Conservation (phyloP, 1,140 invertebrate genomes). For the Belonocnema kinseyi region DNA sequence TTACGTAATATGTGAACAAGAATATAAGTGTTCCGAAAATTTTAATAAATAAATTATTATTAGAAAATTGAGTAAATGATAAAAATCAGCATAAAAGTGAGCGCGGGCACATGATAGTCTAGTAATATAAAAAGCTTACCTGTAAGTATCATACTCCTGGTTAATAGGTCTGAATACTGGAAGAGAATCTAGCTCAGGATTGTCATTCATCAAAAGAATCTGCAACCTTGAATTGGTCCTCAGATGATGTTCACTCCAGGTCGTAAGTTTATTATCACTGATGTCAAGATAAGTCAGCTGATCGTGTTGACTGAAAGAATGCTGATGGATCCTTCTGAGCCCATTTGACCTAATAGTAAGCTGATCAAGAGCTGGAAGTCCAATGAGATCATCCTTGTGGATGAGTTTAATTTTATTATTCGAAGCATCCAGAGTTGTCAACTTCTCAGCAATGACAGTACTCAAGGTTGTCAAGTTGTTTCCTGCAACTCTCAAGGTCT, state of each 20-base stretch:
- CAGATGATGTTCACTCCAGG: slow-evolving; percentile 80
- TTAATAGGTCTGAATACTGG: slow-evolving; percentile 72
- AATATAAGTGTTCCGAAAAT: too few species aligned
- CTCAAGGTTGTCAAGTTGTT: slow-evolving; percentile 63
- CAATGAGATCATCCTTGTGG: slow-evolving; percentile 80
- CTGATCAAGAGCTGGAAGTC: slow-evolving; percentile 79
- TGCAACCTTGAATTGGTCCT: slow-evolving; percentile 81
- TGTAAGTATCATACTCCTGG: slow-evolving; percentile 62
- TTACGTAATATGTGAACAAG: too few species aligned
- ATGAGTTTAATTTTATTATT: slow-evolving; percentile 80
- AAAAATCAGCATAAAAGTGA: too few species aligned
- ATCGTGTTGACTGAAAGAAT: slow-evolving; percentile 80
- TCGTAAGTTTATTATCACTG: slow-evolving; percentile 81
- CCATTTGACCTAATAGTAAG: slow-evolving; percentile 80
- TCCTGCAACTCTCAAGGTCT: slow-evolving; percentile 74
- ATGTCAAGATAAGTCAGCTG: slow-evolving; percentile 81
- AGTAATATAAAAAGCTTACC: slow-evolving; percentile 48
- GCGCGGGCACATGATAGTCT: too few species aligned
- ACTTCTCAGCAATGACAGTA: slow-evolving; percentile 75
- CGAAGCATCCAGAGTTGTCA: slow-evolving; percentile 80
- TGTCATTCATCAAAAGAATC: slow-evolving; percentile 81
- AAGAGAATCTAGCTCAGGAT: slow-evolving; percentile 78
- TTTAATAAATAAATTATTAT: too few species aligned
- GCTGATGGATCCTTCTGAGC: slow-evolving; percentile 80
- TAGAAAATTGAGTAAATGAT: too few species aligned